phyloP scores from a whole-genome alignment of 1,140 invertebrate genomes.

The Drosophila busckii region DNA sequence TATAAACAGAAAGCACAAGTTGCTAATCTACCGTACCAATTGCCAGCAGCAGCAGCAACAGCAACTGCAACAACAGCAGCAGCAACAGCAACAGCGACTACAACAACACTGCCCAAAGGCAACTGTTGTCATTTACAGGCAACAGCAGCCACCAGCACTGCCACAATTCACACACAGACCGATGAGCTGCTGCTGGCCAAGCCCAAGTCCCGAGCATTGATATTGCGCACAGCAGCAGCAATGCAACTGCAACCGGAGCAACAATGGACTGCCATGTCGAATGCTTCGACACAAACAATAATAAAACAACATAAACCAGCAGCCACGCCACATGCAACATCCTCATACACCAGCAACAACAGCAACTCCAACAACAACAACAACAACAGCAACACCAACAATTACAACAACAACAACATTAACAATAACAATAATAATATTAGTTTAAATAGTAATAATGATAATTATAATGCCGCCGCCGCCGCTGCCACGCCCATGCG shows the following conservation, averaged over 20 bases:
- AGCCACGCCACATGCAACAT: slow-evolving; percentile 20
- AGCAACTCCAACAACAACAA: slow-evolving; percentile 15
- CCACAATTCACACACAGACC: slow-evolving; percentile 67
- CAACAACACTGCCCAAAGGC: slow-evolving; percentile 48
- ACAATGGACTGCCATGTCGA: slow-evolving; percentile 66
- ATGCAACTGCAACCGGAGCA: slow-evolving; percentile 26
- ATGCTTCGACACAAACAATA: slow-evolving; percentile 16
- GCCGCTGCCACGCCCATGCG: slow-evolving; percentile 32
- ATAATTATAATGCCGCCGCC: slow-evolving; percentile 39
- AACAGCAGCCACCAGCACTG: slow-evolving; percentile 33
- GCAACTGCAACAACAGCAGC: slow-evolving; percentile 18
- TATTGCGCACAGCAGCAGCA: slow-evolving; percentile 43
- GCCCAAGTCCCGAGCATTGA: slow-evolving; percentile 21
- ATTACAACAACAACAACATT: slow-evolving; percentile 21
- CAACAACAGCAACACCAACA: slow-evolving; percentile 15
- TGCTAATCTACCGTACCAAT: slow-evolving; percentile 29
- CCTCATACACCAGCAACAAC: slow-evolving; percentile 8
- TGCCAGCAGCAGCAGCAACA: slow-evolving; percentile 31
- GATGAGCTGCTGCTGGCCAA: slow-evolving; percentile 48
- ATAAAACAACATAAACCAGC: slow-evolving; percentile 5
- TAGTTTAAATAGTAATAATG: slow-evolving; percentile 19
- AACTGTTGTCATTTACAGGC: slow-evolving; percentile 34
- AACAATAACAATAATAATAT: slow-evolving; percentile 39
- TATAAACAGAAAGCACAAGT: slow-evolving; percentile 32
- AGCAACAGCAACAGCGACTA: slow-evolving; percentile 18